Evolutionary conservation across 2,888 invertebrate genomes (phyloP).

Genomic region (Acanthosepion pharaonis): DNA sequence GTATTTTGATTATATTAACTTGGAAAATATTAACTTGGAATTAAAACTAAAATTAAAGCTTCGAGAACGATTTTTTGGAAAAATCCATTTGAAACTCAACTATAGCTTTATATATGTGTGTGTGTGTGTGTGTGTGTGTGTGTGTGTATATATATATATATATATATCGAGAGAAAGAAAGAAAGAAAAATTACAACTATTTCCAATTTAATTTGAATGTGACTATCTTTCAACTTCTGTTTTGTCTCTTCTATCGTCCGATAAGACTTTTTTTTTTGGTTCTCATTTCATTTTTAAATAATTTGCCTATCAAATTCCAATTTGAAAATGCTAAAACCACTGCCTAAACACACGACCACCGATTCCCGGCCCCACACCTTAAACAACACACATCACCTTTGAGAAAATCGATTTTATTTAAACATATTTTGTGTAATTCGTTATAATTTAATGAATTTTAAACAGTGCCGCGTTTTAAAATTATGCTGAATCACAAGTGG

Average conservation of each 20-base stretch:
- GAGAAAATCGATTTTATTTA: slow-evolving; percentile 33
- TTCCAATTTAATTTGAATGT: too few species aligned
- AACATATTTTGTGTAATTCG: slow-evolving; percentile 33
- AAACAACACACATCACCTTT: not conserved
- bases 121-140: too few species aligned
- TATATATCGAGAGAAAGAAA: too few species aligned
- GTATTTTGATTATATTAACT: too few species aligned
- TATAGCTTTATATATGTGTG: too few species aligned
- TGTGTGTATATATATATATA: too few species aligned
- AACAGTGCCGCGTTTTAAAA: not conserved
- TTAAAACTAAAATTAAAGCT: too few species aligned
- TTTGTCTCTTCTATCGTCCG: not conserved
- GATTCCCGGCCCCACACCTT: not conserved
- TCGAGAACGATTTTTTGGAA: too few species aligned
- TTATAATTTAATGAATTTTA: slow-evolving; percentile 23
- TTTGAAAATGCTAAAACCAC: slow-evolving; percentile 13
- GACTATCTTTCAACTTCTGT: not conserved
- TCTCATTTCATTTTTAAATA: not conserved
- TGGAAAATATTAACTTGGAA: too few species aligned
- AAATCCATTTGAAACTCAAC: too few species aligned
- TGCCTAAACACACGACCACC: slow-evolving; percentile 4
- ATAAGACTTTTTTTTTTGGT: not conserved
- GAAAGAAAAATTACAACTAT: too few species aligned
- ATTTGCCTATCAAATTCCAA: not conserved
- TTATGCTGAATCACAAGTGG: not conserved